Evolutionary conservation across 2,113 vertebrate species (phyloP), one percentile per base, ranked within the genome.

Genomic region (Osmerus mordax): DNA sequence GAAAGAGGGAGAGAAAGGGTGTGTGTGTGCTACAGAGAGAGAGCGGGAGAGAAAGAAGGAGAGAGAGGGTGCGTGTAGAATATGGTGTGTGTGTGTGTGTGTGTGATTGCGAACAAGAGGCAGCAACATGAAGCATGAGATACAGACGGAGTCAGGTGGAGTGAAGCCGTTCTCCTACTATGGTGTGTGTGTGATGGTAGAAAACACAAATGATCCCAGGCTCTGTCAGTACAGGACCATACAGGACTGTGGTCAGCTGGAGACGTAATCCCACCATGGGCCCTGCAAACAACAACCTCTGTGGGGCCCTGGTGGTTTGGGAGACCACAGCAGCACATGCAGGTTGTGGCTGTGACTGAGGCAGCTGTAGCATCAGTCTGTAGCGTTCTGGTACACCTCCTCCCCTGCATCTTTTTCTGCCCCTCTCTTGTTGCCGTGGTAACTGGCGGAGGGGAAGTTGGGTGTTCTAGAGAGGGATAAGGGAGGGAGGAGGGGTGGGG

Each of bases 391-490:
- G 16, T 41, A 18, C 65, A 21, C 53, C 72, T 61, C 82, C 71
- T 68, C 53, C 72, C 79, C 75, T 53, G 56, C 72, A 71, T 78
- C 64, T 2, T 82, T 82, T 85, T 87, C 87, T 89, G 82, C 89
- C 84, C 80, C 81, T 84, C 53, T 85, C 84, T 85, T 91, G 91
- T 91, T 92, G 87, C 90, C 89, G 55, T 92, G 90, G 91, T 86
- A 91, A 92, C 91, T 83, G 85, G 83, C 82, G 71, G 81, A 88
- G 41, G 80, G 78, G 86, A 83, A 81, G 78, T 77, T 86, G 80
- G 84, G 79, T 73, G 74, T 67, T 79, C 81, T 77, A 83, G 76
- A 74, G 81, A 82, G 73, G 58, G 67, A 56, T 41, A 60, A 47
- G 72, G 65, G 68, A 78, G 83, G 77, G 77, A 23, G 69, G 23